Base-by-base conservation (phyloP, 2,888 invertebrate species). In the Pseudococcus longispinus region DNA sequence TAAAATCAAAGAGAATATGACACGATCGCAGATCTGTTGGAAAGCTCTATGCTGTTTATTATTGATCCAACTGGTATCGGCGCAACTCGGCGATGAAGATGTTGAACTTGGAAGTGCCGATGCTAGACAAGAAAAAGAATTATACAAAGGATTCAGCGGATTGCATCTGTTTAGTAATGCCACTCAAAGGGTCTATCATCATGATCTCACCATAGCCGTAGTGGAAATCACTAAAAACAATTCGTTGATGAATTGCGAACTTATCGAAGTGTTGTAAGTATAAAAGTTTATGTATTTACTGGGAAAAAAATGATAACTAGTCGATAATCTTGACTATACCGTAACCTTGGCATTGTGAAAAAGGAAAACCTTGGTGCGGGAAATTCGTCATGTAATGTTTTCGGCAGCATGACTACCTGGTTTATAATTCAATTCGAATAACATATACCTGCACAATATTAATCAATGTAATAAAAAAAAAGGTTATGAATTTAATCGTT, bases 221-320 rank as follows among this genome's bases (percentile, higher is more conserved):
- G 94, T 96, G 80, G 96, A 96, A 90, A 92, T 96, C 88, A 95
- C 94, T 5, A 92, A 93, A 8, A 93, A 93, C 44, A 95, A 95
- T 90, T 91, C 94, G 29, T 87, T 90, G 13, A 88, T 88, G 88
- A 90, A 89, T 87, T 90, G 90, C 87, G 90, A 90, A 87, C 88
- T 97, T 89, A 94, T 96, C 90, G 96, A 97, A 93, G 95, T 96
- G 89, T 94, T 94, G 96, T 97, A 91, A 95, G 96, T 95, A 90
- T 2, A 15, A 46, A 4, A 18, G 4, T n/a, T n/a, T n/a, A n/a
- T n/a, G n/a, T n/a, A n/a, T 55, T 55, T 55, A 55, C 55, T 51
- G 51, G 2, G 20, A 20, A 55, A 55, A 55, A 55, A 55, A 60
- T 55, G 18, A 55, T 60, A 23, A 60, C 20, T 0, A 1, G 4